phyloP scores from a whole-genome alignment of 1,140 invertebrate species.

The Camponotus floridanus region DNA sequence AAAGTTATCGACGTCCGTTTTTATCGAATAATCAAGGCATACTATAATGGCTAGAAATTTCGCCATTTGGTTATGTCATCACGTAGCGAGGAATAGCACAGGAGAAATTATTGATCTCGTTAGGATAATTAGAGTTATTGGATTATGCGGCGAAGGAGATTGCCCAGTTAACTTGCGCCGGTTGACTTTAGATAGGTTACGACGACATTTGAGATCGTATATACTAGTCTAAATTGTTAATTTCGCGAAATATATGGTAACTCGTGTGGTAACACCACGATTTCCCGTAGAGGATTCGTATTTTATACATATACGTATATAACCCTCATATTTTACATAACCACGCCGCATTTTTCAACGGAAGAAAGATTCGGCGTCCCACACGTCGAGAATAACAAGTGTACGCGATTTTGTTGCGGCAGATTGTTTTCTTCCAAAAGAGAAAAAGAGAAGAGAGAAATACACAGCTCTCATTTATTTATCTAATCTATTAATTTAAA shows the following conservation, averaged over 20 bases:
- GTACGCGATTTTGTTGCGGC: constrained; percentile 5
- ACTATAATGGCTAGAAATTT: constrained; percentile 50
- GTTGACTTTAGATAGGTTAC: constrained; percentile 76
- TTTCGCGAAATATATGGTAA: constrained; percentile 23
- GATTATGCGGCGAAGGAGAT: constrained; percentile 79
- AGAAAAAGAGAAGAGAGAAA: too few species aligned
- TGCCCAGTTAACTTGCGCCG: constrained; percentile 77
- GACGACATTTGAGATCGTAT: constrained; percentile 9
- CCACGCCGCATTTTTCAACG: constrained; percentile 29
- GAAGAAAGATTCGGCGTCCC: constrained; percentile 1
- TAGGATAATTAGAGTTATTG: constrained; percentile 82
- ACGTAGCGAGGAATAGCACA: constrained; percentile 4
- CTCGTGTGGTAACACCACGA: not conserved
- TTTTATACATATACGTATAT: too few species aligned
- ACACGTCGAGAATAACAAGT: constrained; percentile 27
- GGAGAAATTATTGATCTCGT: constrained; percentile 80
- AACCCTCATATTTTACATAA: constrained; percentile 32
- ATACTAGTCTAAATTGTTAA: constrained; percentile 63
- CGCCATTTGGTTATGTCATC: constrained; percentile 48
- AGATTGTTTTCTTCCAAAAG: not conserved
- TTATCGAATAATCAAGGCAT: not conserved
- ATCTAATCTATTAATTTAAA: constrained; percentile 13
- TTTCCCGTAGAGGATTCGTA: not conserved
- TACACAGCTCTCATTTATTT: not conserved
- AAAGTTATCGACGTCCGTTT: constrained; percentile 6